Percentiles rank a stretch among this genome's conserved stretches.
These are phyloP conservation scores for Hydrotaea cyrtoneurina DNA, from an alignment of 2,888 invertebrate species.

Conservation along the genomic window DNA sequence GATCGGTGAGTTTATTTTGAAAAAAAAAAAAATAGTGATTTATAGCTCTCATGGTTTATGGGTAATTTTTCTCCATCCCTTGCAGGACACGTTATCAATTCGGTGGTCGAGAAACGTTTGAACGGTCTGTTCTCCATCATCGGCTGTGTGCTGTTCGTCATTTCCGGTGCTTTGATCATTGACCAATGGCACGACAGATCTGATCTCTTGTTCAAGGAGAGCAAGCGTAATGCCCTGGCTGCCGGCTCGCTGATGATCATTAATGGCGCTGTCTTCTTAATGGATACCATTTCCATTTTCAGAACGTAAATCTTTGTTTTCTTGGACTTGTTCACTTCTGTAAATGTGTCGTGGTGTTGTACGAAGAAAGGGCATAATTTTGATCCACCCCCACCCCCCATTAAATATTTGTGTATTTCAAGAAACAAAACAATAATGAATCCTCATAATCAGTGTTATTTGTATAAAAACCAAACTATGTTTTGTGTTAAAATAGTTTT, in stretches of 20 bases:
- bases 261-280: constrained; percentile 77
- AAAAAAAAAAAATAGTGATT: too few relatives aligned
- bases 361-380: not conserved
- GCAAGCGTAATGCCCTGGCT: constrained; percentile 77
- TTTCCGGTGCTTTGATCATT: constrained; percentile 78
- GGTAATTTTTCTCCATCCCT: not conserved
- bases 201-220: constrained; percentile 72
- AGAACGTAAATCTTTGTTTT: constrained; percentile 75
- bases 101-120: constrained; percentile 78
- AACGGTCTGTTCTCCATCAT: constrained; percentile 77
- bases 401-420: too few relatives aligned
- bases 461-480: not conserved
- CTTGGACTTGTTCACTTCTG: not conserved
- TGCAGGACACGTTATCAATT: constrained; percentile 76
- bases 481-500: not conserved
- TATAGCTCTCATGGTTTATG: not conserved
- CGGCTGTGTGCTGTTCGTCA: constrained; percentile 77
- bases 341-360: not conserved
- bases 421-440: not conserved
- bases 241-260: constrained; percentile 79
- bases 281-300: constrained; percentile 79
- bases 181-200: constrained; percentile 76
- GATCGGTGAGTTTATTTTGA: constrained; percentile 73
- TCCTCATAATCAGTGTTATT: constrained; percentile 32
- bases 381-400: too few relatives aligned